Evolutionary conservation across 2,113 vertebrate genomes (phyloP), one percentile per base, ranked within the genome.

Genomic region (Mustela nigripes): DNA sequence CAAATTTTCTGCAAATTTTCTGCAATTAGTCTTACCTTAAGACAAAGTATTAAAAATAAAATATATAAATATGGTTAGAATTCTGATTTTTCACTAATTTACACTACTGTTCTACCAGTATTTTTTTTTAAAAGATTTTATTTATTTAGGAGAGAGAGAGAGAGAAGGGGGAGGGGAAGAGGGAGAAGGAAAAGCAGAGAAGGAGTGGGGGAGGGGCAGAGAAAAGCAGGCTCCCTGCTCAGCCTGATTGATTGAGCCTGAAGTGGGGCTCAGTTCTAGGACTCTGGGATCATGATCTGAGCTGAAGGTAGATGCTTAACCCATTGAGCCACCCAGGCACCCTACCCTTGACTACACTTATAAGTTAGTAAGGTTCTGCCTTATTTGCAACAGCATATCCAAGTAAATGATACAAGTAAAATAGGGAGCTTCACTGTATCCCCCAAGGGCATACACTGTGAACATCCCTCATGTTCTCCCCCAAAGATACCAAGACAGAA

Each of bases 81-180:
- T 73, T 81, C 31, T 81, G 50, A 65, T 42, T 95, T 92, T 69
- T 85, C 73, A 71, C 71, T 65, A 62, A 95, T 83, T 95, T 53
- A 39, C 36, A 53, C 26, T 60, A 14, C 26, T 53, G 12, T 2
- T 8, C 14, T 33, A 36, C 39, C 16, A 65, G 42, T 28, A 63
- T 78, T 86, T 67, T 67, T 31, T 36, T 67, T 33, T 33, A 0
- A 33, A 65, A 67, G 14, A 16, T 67, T 67, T 67, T 33, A 67
- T 31, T 65, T 67, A 67, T 65, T 65, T 65, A 33, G 31, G 63
- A 15, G 28, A 67, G 31, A 67, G 63, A 31, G 12, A 65, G 12
- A 65, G 63, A 65, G 63, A 15, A 33, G 63, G 6, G 31, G 31
- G 14, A 33, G 63, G 63, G 14, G 28, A 28, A 63, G 28, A 65